phyloP scores from a whole-genome alignment of 2,113 vertebrate genomes.

The Mormoops blainvillei region DNA sequence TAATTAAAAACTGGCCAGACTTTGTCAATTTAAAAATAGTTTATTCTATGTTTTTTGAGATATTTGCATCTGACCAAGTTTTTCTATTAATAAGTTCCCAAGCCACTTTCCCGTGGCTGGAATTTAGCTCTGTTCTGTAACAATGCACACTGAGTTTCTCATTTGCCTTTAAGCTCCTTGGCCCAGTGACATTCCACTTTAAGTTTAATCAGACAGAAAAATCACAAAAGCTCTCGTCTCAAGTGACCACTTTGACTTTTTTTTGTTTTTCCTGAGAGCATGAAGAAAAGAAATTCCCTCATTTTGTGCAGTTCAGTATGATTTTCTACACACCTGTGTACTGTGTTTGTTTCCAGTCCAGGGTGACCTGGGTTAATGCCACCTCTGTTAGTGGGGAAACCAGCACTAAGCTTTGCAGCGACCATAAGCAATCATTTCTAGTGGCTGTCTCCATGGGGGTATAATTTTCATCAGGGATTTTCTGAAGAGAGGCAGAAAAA shows the following conservation, averaged over 20 bases:
- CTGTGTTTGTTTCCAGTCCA: slow-evolving; percentile 30
- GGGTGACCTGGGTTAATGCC: slow-evolving; percentile 4
- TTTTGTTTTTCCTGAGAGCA: neutral
- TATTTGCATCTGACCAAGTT: slow-evolving; percentile 5
- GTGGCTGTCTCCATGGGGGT: neutral
- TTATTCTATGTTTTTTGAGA: slow-evolving; percentile 7
- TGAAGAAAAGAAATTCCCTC: slow-evolving; percentile 36
- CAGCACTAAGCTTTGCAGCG: neutral
- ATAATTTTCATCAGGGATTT: neutral
- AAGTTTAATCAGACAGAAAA: slow-evolving; percentile 68
- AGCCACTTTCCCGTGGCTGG: neutral
- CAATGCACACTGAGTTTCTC: slow-evolving; percentile 50
- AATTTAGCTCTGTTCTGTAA: slow-evolving; percentile 49
- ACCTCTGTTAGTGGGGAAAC: neutral
- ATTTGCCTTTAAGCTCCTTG: slow-evolving; percentile 59
- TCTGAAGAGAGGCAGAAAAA: neutral
- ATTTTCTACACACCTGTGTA: neutral
- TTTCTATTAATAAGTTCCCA: neutral
- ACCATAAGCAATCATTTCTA: neutral
- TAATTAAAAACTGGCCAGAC: slow-evolving; percentile 15
- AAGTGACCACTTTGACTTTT: slow-evolving; percentile 42
- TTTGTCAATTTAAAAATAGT: neutral
- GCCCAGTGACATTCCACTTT: slow-evolving; percentile 47
- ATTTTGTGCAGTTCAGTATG: neutral
- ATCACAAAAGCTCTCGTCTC: slow-evolving; percentile 53